These are phyloP conservation scores for Zapornia atra DNA, from an alignment of 2,113 vertebrate genomes.

Conservation along the genomic window DNA sequence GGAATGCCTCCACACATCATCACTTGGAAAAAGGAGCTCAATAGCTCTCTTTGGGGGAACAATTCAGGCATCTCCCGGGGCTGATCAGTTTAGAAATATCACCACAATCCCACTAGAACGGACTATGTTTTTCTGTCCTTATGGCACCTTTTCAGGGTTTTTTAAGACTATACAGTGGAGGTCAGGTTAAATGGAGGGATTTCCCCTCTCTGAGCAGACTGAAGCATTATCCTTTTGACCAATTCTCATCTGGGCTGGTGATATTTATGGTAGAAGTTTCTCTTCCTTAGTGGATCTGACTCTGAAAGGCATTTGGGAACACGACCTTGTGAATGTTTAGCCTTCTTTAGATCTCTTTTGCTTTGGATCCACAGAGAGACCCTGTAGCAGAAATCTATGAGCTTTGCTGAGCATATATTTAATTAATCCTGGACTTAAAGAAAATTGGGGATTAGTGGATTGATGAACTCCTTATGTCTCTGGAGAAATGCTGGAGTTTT, in stretches of 20 bases:
- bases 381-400: not conserved
- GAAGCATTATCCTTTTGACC: not conserved
- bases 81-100: not conserved
- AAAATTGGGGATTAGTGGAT: conserved; percentile 32
- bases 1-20: not conserved
- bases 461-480: conserved; percentile 20
- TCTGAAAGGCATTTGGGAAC: not conserved
- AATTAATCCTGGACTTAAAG: conserved; percentile 42
- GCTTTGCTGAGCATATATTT: conserved; percentile 20
- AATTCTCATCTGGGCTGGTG: not conserved
- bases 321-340: not conserved
- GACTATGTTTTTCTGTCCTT: not conserved
- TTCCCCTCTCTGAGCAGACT: not conserved
- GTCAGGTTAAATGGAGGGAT: not conserved
- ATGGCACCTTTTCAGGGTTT: not conserved
- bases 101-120: not conserved
- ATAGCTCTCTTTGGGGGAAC: not conserved
- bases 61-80: not conserved
- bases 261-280: not conserved
- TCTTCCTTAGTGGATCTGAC: not conserved
- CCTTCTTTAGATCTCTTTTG: conserved; percentile 23
- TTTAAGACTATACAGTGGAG: not conserved
- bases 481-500: not conserved
- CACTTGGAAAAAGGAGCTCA: not conserved
- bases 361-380: not conserved